phyloP scores from a whole-genome alignment of 1,140 invertebrate genomes.

The Drosophila miranda region DNA sequence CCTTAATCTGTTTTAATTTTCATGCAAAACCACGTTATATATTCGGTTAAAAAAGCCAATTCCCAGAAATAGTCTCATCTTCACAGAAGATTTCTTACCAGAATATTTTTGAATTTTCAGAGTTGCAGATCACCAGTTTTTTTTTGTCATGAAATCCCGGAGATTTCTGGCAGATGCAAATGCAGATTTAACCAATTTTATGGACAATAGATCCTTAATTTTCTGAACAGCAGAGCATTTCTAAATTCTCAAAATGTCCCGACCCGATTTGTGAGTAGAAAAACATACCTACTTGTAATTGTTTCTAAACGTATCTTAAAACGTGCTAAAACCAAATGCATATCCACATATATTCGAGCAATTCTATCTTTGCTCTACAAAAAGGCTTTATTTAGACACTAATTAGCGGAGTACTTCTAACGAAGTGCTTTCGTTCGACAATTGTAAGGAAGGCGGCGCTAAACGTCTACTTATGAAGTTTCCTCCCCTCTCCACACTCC shows the following conservation, averaged over 20 bases:
- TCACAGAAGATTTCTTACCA: too few relatives aligned
- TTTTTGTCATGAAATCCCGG: too few relatives aligned
- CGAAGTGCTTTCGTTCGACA: conserved; percentile 29
- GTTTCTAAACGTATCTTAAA: conserved; percentile 19
- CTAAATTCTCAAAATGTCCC: background rate
- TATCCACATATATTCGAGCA: conserved; percentile 30
- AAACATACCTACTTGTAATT: conserved; percentile 26
- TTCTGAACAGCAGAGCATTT: background rate
- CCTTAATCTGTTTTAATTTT: too few relatives aligned
- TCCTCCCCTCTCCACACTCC: too few relatives aligned
- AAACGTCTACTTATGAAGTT: conserved; percentile 32
- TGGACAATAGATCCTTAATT: background rate
- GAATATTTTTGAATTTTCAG: background rate
- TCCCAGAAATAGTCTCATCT: too few relatives aligned
- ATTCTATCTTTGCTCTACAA: background rate
- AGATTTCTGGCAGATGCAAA: too few relatives aligned
- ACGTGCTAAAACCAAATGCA: conserved; percentile 36
- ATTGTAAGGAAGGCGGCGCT: conserved; percentile 22
- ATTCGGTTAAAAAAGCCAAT: too few relatives aligned
- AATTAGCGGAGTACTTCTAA: conserved; percentile 29
- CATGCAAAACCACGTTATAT: too few relatives aligned
- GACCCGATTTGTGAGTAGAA: conserved; percentile 1
- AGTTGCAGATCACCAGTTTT: too few relatives aligned
- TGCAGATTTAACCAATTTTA: too few relatives aligned
- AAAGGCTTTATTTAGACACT: conserved; percentile 15